Percentiles rank a stretch among this genome's conserved stretches.
phyloP scores from a whole-genome alignment of 2,113 vertebrate species.

The Ammospiza caudacuta region DNA sequence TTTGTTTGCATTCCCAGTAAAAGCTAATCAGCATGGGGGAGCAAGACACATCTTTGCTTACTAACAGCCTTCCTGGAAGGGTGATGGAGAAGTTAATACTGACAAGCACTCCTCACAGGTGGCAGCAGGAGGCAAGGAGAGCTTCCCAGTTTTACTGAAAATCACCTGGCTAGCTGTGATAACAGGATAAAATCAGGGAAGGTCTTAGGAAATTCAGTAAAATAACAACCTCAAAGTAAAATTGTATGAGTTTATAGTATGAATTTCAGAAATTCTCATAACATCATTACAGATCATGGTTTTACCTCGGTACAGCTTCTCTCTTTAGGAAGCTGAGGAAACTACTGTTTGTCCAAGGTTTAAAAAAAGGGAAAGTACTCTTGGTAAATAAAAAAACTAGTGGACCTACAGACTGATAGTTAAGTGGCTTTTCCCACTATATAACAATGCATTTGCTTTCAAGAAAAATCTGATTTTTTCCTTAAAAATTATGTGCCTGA shows the following conservation, averaged over 20 bases:
- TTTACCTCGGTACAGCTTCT: not conserved
- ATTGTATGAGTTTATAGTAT: rapidly evolving
- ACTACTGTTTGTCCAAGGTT: not conserved
- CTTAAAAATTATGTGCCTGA: not conserved
- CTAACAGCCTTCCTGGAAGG: not conserved
- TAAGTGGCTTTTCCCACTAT: not conserved
- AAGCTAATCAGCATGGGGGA: not conserved
- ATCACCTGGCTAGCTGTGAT: no score
- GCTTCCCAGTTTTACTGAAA: not conserved
- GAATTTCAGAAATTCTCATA: not conserved
- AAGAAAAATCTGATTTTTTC: not conserved
- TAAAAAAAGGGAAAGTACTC: not conserved
- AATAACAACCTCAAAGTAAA: not conserved
- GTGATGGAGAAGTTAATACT: not conserved
- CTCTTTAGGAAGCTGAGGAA: not conserved
- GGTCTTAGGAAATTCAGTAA: not conserved
- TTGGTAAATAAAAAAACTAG: not conserved
- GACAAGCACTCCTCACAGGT: rapidly evolving
- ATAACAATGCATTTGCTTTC: not conserved
- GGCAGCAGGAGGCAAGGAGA: not conserved
- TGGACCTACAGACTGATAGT: not conserved
- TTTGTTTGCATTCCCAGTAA: slow-evolving; percentile 37
- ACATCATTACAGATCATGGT: not conserved
- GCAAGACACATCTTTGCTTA: not conserved
- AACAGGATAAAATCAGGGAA: not conserved